phyloP scores from a whole-genome alignment of 1,140 invertebrate species.

The Heliothis virescens region DNA sequence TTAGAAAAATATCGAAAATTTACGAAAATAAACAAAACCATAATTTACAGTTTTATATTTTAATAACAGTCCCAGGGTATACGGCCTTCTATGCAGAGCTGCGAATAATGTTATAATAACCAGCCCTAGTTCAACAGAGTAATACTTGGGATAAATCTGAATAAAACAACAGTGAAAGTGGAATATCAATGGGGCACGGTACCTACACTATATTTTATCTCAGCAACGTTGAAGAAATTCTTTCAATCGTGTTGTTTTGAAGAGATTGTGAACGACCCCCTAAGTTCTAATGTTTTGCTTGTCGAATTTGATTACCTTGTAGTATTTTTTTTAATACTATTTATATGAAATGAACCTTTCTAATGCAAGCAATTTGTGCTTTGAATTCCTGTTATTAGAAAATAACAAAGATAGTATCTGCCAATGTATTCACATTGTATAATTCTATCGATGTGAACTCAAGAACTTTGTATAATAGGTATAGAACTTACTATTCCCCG shows the following conservation, averaged over 20 bases:
- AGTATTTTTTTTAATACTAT: background rate
- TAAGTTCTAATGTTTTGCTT: background rate
- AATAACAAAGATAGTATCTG: background rate
- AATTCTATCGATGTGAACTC: background rate
- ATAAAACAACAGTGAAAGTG: slow-evolving; percentile 24
- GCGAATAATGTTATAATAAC: slow-evolving; percentile 32
- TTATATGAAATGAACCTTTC: background rate
- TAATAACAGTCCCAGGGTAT: background rate
- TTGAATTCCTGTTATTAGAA: background rate
- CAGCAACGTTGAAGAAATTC: background rate
- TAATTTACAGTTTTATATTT: background rate
- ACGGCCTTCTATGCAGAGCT: slow-evolving; percentile 12
- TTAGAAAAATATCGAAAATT: background rate
- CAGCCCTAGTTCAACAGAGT: slow-evolving; percentile 12
- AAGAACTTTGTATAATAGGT: background rate
- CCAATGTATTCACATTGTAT: background rate
- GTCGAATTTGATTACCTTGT: background rate
- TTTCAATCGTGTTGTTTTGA: background rate
- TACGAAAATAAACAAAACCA: background rate
- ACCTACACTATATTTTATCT: slow-evolving; percentile 12
- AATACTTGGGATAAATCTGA: slow-evolving; percentile 33
- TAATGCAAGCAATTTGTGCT: background rate
- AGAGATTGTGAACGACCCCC: background rate
- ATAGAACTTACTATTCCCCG: background rate
- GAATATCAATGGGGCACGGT: slow-evolving; percentile 27